A percentile compares a stretch with the other conserved stretches of the same genome.
phyloP scores from a whole-genome alignment of 1,140 invertebrate genomes.

The Neoseiulus cucumeris region DNA sequence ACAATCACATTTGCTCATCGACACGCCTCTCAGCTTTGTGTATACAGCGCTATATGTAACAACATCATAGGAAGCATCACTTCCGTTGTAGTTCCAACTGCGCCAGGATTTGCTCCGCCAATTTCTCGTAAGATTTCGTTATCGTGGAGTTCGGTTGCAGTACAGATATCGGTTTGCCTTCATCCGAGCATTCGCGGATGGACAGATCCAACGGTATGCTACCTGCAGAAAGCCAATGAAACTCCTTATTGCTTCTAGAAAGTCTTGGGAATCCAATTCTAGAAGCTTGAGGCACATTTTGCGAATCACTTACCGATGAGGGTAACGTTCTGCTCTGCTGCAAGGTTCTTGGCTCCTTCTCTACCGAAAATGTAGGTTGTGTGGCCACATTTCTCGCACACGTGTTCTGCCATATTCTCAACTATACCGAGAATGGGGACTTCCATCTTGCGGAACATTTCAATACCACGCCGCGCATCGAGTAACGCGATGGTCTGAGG shows the following conservation, averaged over 20 bases:
- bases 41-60: too few relatives aligned
- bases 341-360: constrained; percentile 20
- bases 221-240: constrained; percentile 24
- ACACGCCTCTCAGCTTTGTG: too few relatives aligned
- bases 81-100: not conserved
- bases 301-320: constrained; percentile 14
- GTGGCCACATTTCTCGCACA: constrained; percentile 44
- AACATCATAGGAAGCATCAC: not conserved
- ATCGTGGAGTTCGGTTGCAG: constrained; percentile 34
- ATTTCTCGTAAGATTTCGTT: not conserved
- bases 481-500: constrained; percentile 59
- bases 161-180: constrained; percentile 52
- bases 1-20: too few relatives aligned
- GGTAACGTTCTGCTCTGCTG: constrained; percentile 18
- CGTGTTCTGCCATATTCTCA: constrained; percentile 49
- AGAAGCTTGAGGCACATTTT: not conserved
- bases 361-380: constrained; percentile 23
- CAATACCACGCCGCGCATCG: constrained; percentile 41
- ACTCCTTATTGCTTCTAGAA: not conserved
- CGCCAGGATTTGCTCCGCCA: not conserved
- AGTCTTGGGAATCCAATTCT: not conserved
- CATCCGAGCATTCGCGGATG: constrained; percentile 48
- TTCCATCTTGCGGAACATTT: constrained; percentile 37
- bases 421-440: constrained; percentile 59
- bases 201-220: constrained; percentile 49